Evolutionary conservation across 1,140 invertebrate genomes (phyloP).

Genomic region (Leptopilina boulardi): DNA sequence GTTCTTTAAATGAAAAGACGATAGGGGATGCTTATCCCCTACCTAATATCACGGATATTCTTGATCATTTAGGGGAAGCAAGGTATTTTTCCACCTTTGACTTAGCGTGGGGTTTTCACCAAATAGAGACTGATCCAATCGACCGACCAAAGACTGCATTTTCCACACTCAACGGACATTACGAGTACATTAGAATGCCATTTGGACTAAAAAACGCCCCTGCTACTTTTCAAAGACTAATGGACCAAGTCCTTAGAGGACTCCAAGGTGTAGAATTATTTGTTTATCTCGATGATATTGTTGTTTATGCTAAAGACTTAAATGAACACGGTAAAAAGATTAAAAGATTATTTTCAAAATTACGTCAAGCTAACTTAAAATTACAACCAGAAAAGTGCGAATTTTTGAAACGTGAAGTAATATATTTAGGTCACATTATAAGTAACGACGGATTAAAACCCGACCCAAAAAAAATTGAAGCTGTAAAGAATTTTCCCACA

Average conservation of each 20-base stretch:
- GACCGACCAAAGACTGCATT: not conserved
- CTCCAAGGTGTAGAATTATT: not conserved
- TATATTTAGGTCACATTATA: not conserved
- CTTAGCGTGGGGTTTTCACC: not conserved
- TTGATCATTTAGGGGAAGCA: too few species aligned
- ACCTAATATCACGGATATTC: too few species aligned
- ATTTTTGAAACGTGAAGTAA: not conserved
- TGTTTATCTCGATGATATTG: not conserved
- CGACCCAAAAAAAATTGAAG: not conserved
- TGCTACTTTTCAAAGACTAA: not conserved
- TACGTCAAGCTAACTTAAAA: not conserved
- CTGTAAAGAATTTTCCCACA: not conserved
- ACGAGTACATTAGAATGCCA: not conserved
- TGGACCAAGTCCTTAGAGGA: not conserved
- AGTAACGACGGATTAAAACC: not conserved
- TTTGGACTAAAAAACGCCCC: not conserved
- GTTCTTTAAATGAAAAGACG: not conserved
- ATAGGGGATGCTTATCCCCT: too few species aligned
- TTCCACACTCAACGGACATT: not conserved
- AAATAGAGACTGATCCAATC: not conserved
- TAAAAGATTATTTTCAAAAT: not conserved
- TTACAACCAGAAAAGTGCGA: not conserved
- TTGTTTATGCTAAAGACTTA: not conserved
- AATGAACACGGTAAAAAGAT: not conserved
- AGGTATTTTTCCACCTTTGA: not conserved